Conservation (phyloP, 2,888 invertebrate genomes). For the Pinctada fucata region DNA sequence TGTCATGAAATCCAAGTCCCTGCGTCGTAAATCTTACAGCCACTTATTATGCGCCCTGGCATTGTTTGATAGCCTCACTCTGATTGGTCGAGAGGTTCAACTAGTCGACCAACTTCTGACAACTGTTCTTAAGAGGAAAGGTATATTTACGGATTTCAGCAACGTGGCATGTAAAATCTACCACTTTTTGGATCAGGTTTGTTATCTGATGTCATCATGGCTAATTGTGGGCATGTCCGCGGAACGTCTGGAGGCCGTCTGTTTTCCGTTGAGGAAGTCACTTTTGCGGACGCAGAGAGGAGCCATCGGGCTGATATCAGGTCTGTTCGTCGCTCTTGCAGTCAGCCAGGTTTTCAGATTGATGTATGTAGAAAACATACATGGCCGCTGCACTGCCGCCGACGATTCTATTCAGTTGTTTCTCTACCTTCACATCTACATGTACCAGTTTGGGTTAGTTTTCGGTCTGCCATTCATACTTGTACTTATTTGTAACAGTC, state of each 20-base stretch:
- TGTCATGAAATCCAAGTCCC: conserved; percentile 69
- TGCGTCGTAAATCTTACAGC: conserved; percentile 71
- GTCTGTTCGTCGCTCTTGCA: conserved; percentile 61
- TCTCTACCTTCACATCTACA: conserved; percentile 64
- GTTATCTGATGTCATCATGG: conserved; percentile 73
- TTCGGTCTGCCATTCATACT: conserved; percentile 66
- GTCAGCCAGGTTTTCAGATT: conserved; percentile 69
- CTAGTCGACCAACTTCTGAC: conserved; percentile 54
- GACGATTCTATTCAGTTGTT: conserved; percentile 55
- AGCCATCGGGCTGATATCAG: conserved; percentile 62
- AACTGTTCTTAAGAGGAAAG: conserved; percentile 17
- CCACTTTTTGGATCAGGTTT: conserved; percentile 66
- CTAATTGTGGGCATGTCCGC: conserved; percentile 73
- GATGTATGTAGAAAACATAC: conserved; percentile 56
- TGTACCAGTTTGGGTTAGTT: conserved; percentile 67
- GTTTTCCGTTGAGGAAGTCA: conserved; percentile 69
- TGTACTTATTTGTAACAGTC: conserved; percentile 66
- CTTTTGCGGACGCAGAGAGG: conserved; percentile 64
- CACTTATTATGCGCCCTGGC: conserved; percentile 72
- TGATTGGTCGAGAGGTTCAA: conserved; percentile 56
- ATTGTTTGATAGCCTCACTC: conserved; percentile 69
- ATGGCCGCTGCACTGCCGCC: conserved; percentile 49
- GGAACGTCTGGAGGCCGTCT: conserved; percentile 71
- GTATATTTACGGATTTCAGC: conserved; percentile 52
- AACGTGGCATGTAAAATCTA: conserved; percentile 67